Conservation (phyloP, 2,888 invertebrate species). For the Drosophila niveifrons region DNA sequence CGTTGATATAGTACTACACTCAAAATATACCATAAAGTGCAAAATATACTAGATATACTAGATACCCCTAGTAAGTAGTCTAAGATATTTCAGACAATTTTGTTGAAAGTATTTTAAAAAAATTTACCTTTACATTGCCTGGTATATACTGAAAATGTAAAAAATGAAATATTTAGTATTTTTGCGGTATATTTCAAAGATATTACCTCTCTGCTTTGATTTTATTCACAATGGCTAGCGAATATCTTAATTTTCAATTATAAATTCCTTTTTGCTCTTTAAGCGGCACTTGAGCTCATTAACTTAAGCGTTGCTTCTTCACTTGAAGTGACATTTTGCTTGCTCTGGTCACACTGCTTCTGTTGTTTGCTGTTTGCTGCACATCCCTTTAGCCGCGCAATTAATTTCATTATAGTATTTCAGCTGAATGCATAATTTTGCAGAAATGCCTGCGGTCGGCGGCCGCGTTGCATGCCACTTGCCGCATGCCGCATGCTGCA, state of each 20-base stretch:
- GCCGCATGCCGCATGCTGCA: slow-evolving; percentile 5
- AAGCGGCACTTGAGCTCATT: not conserved
- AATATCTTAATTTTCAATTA: not conserved
- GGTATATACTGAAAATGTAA: too few relatives aligned
- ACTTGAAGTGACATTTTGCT: slow-evolving; percentile 19
- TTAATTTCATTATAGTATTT: slow-evolving; percentile 69
- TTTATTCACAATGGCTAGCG: too few relatives aligned
- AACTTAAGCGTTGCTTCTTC: not conserved
- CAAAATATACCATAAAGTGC: too few relatives aligned
- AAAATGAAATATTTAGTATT: too few relatives aligned
- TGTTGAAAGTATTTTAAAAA: too few relatives aligned
- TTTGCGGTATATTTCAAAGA: too few relatives aligned
- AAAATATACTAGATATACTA: too few relatives aligned
- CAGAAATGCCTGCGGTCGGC: slow-evolving; percentile 29
- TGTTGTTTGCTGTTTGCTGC: slow-evolving; percentile 17
- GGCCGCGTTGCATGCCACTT: slow-evolving; percentile 9
- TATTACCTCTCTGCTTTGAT: too few relatives aligned
- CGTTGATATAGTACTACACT: too few relatives aligned
- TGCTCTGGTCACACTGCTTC: slow-evolving; percentile 23
- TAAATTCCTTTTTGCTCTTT: not conserved
- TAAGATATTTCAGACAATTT: too few relatives aligned
- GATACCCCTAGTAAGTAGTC: too few relatives aligned
- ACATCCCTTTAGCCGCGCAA: slow-evolving; percentile 57
- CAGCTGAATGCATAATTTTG: slow-evolving; percentile 64
- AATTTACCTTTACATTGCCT: too few relatives aligned